Conservation (phyloP, 2,113 vertebrate genomes). For the Toxostoma redivivum region DNA sequence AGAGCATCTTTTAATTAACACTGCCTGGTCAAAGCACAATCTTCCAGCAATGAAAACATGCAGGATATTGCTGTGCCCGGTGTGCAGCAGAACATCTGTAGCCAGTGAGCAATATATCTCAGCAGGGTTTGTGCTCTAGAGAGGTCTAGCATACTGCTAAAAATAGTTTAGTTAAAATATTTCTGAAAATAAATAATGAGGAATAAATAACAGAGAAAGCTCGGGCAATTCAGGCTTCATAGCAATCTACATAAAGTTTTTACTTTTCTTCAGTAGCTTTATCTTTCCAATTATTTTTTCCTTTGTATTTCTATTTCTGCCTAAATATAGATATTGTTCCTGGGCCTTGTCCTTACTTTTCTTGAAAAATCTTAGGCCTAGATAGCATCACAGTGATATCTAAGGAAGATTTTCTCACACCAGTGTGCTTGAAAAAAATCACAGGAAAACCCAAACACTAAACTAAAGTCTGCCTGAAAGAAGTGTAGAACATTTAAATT, state of each 20-base stretch:
- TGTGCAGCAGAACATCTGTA: not conserved
- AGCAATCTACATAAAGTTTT: not conserved
- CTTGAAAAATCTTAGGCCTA: not conserved
- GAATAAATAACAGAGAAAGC: not conserved
- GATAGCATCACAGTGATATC: not conserved
- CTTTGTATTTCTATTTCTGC: not conserved
- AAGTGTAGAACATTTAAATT: not conserved
- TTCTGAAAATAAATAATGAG: not conserved
- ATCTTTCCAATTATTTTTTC: not conserved
- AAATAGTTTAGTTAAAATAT: not conserved
- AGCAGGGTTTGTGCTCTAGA: not conserved
- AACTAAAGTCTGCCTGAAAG: not conserved
- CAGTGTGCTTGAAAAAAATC: not conserved
- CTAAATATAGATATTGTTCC: not conserved
- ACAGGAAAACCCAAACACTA: not conserved
- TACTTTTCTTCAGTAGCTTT: not conserved
- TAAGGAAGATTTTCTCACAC: not conserved
- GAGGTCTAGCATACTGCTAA: not conserved
- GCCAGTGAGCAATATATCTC: not conserved
- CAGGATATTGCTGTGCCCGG: not conserved
- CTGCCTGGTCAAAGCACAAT: not conserved
- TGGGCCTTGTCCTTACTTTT: not conserved
- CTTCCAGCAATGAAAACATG: not conserved
- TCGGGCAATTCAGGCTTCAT: not conserved
- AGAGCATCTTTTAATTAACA: not conserved